These are phyloP conservation scores for Watsonalla binaria DNA, from an alignment of 2,888 invertebrate species.

Conservation along the genomic window DNA sequence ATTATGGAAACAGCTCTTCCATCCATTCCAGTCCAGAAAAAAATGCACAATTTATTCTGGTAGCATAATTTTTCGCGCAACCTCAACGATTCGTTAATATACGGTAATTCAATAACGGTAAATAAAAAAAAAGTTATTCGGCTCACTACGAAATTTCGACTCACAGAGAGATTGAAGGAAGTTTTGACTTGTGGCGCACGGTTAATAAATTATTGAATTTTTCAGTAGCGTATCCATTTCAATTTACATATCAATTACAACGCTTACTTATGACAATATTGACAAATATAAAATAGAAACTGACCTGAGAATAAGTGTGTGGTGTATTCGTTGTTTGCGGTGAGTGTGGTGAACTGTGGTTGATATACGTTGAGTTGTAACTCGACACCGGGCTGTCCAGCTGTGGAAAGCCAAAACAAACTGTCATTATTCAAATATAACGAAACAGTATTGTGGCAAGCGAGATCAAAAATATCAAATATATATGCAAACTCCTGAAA, in stretches of 20 bases:
- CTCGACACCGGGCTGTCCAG: constrained; percentile 64
- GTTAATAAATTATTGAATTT: too few species aligned
- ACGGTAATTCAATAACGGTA: too few species aligned
- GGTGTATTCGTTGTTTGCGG: constrained; percentile 66
- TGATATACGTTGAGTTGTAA: constrained; percentile 66
- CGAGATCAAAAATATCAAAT: constrained; percentile 27
- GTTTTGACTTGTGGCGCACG: too few species aligned
- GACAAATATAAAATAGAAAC: background rate
- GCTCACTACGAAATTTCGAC: background rate
- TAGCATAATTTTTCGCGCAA: too few species aligned
- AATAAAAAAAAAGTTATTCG: background rate
- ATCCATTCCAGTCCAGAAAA: too few species aligned
- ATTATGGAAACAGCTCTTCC: background rate
- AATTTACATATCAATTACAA: too few species aligned
- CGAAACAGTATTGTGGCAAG: constrained; percentile 20
- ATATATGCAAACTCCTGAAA: background rate
- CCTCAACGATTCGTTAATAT: too few species aligned
- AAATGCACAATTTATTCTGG: too few species aligned
- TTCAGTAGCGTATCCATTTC: too few species aligned
- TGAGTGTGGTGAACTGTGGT: constrained; percentile 69
- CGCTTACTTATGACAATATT: too few species aligned
- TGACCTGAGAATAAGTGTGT: constrained; percentile 67
- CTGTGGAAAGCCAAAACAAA: constrained; percentile 31
- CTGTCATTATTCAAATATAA: background rate
- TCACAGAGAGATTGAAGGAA: too few species aligned